Percentiles rank a stretch among this genome's conserved stretches.
Conservation (phyloP, 2,888 invertebrate genomes). For the Deilephila elpenor region DNA sequence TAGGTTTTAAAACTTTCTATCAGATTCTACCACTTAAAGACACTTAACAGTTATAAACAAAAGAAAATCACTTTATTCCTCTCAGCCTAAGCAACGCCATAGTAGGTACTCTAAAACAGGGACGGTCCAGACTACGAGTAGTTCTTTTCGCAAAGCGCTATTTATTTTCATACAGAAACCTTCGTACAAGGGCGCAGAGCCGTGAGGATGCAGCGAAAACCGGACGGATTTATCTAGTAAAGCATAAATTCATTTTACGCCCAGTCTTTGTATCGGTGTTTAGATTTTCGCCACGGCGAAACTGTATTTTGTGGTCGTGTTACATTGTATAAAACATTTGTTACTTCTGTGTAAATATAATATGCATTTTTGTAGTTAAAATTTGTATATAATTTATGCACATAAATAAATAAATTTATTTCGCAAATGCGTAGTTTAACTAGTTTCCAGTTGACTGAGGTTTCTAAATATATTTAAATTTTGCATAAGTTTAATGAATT, state of each 20-base stretch:
- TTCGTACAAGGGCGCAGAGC: neutral
- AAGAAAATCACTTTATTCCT: too few relatives aligned
- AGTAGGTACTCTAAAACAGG: neutral
- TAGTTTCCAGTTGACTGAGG: too few relatives aligned
- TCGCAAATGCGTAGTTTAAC: too few relatives aligned
- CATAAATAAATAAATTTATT: too few relatives aligned
- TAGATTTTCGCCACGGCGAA: neutral
- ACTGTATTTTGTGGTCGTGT: neutral
- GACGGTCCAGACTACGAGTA: neutral
- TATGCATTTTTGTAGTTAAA: too few relatives aligned
- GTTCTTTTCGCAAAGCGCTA: neutral
- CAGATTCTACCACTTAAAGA: too few relatives aligned
- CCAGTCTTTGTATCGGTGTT: neutral
- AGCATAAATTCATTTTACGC: constrained; percentile 5
- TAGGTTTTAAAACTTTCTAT: too few relatives aligned
- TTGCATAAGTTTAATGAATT: neutral
- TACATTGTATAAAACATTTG: neutral
- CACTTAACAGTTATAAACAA: too few relatives aligned
- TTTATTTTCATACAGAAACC: neutral
- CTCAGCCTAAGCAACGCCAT: too few relatives aligned
- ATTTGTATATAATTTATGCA: too few relatives aligned
- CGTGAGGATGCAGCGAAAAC: neutral
- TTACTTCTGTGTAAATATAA: too few relatives aligned
- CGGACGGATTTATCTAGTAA: neutral
- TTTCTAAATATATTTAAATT: too few relatives aligned